Evolutionary conservation across 2,888 invertebrate genomes (phyloP).

Genomic region (Gymnoscelis rufifasciata): DNA sequence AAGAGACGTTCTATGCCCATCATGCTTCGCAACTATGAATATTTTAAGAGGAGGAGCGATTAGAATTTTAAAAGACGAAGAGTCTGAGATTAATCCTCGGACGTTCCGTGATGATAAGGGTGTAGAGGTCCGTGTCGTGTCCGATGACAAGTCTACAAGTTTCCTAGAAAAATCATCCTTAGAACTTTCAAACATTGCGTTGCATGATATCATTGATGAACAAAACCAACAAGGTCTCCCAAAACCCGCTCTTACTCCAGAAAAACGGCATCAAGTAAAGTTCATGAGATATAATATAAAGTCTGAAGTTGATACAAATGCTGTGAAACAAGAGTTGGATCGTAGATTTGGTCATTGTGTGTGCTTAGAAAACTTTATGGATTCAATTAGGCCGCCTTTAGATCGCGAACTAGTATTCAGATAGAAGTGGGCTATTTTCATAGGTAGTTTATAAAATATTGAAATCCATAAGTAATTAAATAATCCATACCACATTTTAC

Average conservation of each 20-base stretch:
- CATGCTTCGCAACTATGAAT: constrained; percentile 44
- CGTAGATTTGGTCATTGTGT: constrained; percentile 29
- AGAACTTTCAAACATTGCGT: constrained; percentile 25
- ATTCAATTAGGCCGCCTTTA: constrained; percentile 52
- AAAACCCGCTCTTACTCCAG: neutral
- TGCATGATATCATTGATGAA: constrained; percentile 27
- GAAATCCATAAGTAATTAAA: no score
- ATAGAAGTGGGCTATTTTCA: neutral
- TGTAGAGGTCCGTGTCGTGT: constrained; percentile 29
- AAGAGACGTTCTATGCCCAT: constrained; percentile 42
- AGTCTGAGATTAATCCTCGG: constrained; percentile 38
- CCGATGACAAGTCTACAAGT: constrained; percentile 40
- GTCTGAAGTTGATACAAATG: no score
- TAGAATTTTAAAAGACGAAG: constrained; percentile 53
- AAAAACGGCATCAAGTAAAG: constrained; percentile 2
- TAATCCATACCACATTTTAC: no score
- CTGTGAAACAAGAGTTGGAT: no score
- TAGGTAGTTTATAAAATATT: no score
- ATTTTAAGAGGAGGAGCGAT: constrained; percentile 34
- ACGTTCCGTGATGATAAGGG: constrained; percentile 42
- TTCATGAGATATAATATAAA: neutral
- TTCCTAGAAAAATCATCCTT: constrained; percentile 26
- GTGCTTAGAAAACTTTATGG: constrained; percentile 49
- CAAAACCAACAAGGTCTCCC: constrained; percentile 15
- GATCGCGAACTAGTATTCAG: neutral